Conservation (phyloP, 2,113 vertebrate genomes). For the Aldabrachelys gigantea region DNA sequence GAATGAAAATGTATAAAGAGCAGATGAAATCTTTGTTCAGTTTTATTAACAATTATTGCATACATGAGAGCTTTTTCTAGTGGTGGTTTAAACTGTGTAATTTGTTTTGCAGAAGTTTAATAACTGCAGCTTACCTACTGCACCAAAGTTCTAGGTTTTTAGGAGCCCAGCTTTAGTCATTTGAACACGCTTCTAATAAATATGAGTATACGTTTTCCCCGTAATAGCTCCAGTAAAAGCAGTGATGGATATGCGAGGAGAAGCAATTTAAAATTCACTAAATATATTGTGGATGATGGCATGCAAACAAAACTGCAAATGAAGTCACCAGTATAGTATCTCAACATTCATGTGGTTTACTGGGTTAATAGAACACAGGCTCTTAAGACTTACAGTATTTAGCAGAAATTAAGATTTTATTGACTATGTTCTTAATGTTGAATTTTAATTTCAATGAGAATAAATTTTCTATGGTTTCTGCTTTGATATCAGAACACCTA, state of each 20-base stretch:
- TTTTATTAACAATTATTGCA: constrained; percentile 66
- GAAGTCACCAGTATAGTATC: constrained; percentile 47
- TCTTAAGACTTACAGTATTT: constrained; percentile 49
- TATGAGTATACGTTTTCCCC: constrained; percentile 61
- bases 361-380: constrained; percentile 69
- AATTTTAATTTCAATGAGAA: constrained; percentile 71
- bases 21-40: constrained; percentile 63
- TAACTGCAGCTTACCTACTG: constrained; percentile 80
- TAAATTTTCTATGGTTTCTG: constrained; percentile 53
- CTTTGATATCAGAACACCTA: constrained; percentile 56
- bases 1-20: constrained; percentile 74
- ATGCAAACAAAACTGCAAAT: constrained; percentile 75
- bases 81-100: constrained; percentile 69
- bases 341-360: constrained; percentile 72
- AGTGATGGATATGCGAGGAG: constrained; percentile 76
- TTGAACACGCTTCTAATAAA: constrained; percentile 81
- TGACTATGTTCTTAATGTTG: constrained; percentile 71
- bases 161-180: constrained; percentile 84
- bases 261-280: constrained; percentile 65
- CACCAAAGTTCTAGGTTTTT: constrained; percentile 81
- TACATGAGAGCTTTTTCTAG: constrained; percentile 77
- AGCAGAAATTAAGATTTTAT: constrained; percentile 66
- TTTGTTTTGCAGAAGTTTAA: constrained; percentile 75
- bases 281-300: constrained; percentile 78
- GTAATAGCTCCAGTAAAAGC: constrained; percentile 77